phyloP scores from a whole-genome alignment of 1,140 invertebrate species.

The Delia radicum region DNA sequence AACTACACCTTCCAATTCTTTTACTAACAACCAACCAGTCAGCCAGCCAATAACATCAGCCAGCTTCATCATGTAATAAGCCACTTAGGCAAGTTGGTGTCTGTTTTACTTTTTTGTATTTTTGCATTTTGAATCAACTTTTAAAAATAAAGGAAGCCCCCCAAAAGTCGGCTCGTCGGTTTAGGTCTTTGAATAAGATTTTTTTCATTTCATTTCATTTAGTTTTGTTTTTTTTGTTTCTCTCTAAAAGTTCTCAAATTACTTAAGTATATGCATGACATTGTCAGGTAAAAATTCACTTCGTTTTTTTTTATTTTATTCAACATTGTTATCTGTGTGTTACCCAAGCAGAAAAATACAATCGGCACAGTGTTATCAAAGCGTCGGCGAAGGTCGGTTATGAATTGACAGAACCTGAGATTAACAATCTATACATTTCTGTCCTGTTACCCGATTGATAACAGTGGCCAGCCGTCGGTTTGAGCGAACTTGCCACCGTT shows the following conservation, averaged over 20 bases:
- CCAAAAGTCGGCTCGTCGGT: constrained; percentile 31
- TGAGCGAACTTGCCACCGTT: too few species aligned
- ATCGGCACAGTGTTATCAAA: too few species aligned
- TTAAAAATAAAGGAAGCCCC: constrained; percentile 29
- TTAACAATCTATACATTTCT: too few species aligned
- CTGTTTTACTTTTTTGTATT: constrained; percentile 4
- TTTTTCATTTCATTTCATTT: neutral
- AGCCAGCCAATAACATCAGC: neutral
- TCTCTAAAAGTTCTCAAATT: constrained; percentile 26
- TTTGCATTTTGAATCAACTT: constrained; percentile 5
- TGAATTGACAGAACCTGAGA: too few species aligned
- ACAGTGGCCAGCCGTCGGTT: too few species aligned
- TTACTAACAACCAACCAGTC: neutral
- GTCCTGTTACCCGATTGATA: too few species aligned
- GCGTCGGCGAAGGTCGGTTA: too few species aligned
- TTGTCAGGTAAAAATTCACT: neutral
- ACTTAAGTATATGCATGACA: constrained; percentile 11
- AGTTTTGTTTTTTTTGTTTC: neutral
- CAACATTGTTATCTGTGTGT: too few species aligned
- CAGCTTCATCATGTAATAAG: constrained; percentile 1
- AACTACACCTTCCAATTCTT: neutral
- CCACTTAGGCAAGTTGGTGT: constrained; percentile 9
- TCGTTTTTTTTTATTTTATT: too few species aligned
- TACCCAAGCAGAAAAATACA: too few species aligned
- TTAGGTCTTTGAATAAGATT: constrained; percentile 29